Evolutionary conservation across 2,797 vertebrate genomes (phyloP).

Genomic region (Anas acuta): DNA sequence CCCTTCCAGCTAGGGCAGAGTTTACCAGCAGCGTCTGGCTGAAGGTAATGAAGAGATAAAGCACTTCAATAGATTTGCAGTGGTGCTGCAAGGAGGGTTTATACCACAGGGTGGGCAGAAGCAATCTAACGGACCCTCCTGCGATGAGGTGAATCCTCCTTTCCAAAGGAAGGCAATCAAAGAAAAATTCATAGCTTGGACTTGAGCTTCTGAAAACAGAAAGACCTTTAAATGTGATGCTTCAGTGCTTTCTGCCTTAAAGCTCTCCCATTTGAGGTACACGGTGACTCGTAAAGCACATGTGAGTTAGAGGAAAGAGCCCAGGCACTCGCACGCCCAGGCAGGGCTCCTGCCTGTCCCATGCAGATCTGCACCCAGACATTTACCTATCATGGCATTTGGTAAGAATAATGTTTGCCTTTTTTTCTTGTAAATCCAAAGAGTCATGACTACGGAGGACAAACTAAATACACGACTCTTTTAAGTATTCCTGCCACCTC

Average conservation of each 20-base stretch:
- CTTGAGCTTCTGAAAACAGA: neutral
- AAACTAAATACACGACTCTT: neutral
- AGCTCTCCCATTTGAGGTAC: neutral
- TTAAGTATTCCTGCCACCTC: neutral
- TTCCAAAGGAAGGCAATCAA: neutral
- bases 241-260: neutral
- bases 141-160: neutral
- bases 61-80: neutral
- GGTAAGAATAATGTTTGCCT: neutral
- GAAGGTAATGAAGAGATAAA: neutral
- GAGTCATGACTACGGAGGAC: neutral
- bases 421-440: neutral
- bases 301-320: neutral
- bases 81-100: neutral
- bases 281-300: rapidly evolving
- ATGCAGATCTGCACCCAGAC: neutral
- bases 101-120: neutral
- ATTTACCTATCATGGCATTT: neutral
- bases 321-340: neutral
- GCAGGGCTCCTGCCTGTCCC: neutral
- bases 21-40: neutral
- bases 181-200: neutral
- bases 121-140: neutral
- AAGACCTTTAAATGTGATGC: neutral
- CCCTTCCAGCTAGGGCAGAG: neutral